Base-by-base conservation (phyloP, 2,888 invertebrate genomes). In the Pyrrhosoma nymphula region DNA sequence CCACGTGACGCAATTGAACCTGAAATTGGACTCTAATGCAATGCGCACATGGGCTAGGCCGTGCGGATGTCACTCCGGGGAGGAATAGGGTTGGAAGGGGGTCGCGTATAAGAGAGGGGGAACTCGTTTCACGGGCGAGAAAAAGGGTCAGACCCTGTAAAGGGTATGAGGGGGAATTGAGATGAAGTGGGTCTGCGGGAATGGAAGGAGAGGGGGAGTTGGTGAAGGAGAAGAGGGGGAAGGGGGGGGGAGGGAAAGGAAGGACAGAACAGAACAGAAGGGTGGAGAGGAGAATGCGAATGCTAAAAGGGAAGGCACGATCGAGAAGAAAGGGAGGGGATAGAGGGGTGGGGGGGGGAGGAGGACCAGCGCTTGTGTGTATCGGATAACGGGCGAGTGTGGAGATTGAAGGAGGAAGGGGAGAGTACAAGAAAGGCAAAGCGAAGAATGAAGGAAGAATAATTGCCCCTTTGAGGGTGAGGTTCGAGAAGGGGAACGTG, bases 371-470 rank as follows among this genome's bases (percentile, higher is more conserved):
- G 35, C 35, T 35, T 30, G 82, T 14, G 30, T 82, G 82, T 82
- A 82, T 82, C 82, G 82, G 82, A 82, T 35, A 35, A 82, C 82
- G 82, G 82, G 82, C 82, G 10, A 30, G 75, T 8, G 56, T 12
- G 60, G 60, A 35, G 35, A 60, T 60, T 47, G 60, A 16, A 60
- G 35, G 1, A 35, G 30, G 30, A 35, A 10, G 75, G n/a, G 75
- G 26, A 69, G n/a, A 14, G 69, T 4, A 35, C 82, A 35, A 82
- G 82, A 82, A 35, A 82, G 82, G 82, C 35, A 35, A 18, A 14
- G 82, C 30, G 18, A 82, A 82, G 82, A 82, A 82, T 82, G 82
- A 35, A 82, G 82, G 82, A 35, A 35, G 82, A 82, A 82, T 82
- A 82, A 82, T 82, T 82, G 82, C 35, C 82, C 82, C 30, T 35